phyloP scores from a whole-genome alignment of 2,888 invertebrate species.

The Rhaphigaster nebulosa region DNA sequence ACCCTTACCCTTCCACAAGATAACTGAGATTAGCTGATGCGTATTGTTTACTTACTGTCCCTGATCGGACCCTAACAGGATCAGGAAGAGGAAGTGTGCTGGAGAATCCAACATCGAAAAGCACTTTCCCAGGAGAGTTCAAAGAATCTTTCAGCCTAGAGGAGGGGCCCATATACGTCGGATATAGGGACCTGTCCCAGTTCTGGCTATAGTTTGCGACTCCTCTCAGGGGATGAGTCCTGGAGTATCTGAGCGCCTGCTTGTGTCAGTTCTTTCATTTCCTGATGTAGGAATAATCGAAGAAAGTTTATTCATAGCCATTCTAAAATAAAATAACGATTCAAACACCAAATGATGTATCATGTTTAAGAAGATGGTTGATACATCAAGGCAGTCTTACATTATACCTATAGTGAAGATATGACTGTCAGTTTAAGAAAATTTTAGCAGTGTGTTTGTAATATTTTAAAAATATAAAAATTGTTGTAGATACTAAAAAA shows the following conservation, averaged over 20 bases:
- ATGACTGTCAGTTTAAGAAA: no score
- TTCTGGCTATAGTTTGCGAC: background rate
- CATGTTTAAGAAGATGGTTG: no score
- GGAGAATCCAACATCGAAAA: conserved; percentile 43
- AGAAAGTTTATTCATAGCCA: background rate
- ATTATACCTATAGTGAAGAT: no score
- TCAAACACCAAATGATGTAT: no score
- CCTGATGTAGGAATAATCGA: background rate
- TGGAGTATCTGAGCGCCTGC: background rate
- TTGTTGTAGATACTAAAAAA: no score
- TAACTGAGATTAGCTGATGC: background rate
- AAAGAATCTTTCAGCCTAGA: background rate
- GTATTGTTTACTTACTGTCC: background rate
- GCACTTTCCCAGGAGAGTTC: conserved; percentile 5
- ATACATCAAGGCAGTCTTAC: no score
- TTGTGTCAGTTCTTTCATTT: background rate
- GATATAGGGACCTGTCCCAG: background rate
- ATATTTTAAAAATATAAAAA: no score
- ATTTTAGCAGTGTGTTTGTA: no score
- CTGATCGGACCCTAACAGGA: conserved; percentile 30
- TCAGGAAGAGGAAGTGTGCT: conserved; percentile 1
- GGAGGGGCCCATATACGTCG: conserved; percentile 6
- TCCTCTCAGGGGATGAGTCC: background rate
- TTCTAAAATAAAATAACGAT: background rate
- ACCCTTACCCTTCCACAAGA: background rate